These are phyloP conservation scores for Drosophila jambulina DNA, from an alignment of 1,140 invertebrate genomes.

Conservation along the genomic window DNA sequence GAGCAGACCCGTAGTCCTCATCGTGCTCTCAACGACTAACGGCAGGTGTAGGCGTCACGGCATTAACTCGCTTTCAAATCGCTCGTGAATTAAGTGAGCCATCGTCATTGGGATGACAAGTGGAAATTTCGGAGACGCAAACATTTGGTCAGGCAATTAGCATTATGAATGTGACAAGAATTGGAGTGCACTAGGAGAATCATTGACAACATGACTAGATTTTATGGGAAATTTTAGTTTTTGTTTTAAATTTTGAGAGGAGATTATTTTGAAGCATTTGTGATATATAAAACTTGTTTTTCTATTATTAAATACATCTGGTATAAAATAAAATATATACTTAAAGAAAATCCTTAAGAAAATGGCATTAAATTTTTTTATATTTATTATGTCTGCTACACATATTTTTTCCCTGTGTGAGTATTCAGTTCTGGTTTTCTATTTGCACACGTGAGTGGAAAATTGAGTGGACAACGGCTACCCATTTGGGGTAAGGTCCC, in stretches of 20 bases:
- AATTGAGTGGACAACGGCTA: constrained; percentile 26
- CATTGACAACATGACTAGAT: neutral
- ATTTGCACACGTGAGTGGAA: constrained; percentile 57
- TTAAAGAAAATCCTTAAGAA: neutral
- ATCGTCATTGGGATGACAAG: constrained; percentile 29
- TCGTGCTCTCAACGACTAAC: constrained; percentile 41
- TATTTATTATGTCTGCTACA: neutral
- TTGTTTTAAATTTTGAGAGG: too few relatives aligned
- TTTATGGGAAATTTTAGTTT: neutral
- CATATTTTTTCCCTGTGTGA: constrained; percentile 17
- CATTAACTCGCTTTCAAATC: constrained; percentile 14
- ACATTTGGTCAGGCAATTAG: constrained; percentile 57
- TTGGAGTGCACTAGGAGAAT: constrained; percentile 8
- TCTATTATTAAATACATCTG: neutral
- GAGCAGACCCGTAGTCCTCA: constrained; percentile 33
- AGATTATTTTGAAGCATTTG: neutral
- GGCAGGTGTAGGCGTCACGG: constrained; percentile 35
- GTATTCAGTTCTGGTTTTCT: constrained; percentile 35
- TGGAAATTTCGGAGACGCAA: constrained; percentile 38
- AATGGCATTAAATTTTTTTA: neutral
- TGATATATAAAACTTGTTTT: rapidly evolving
- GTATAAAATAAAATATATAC: neutral
- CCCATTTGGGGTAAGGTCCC: constrained; percentile 12
- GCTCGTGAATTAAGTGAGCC: constrained; percentile 32
- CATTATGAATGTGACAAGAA: constrained; percentile 35